Base-by-base conservation (phyloP, 2,797 vertebrate genomes). In the Luscinia megarhynchos region DNA sequence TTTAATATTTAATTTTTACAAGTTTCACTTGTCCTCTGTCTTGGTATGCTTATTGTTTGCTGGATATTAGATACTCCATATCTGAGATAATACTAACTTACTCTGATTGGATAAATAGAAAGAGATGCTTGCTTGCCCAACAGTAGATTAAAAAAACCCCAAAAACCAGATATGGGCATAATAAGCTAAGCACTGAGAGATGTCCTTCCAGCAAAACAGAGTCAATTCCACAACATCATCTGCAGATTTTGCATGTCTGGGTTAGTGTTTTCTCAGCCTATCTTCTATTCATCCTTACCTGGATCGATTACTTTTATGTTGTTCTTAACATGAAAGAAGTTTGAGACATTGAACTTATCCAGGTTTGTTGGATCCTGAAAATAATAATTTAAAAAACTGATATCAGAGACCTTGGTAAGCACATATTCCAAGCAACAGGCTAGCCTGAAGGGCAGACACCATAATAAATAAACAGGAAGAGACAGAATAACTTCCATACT, bases 261-360 rank as follows among this genome's bases (percentile, higher is more conserved):
- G 16, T 20, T 62, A 13, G 27, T 30, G 10, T 45, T 85, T 86
- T 75, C 62, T 69, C 54, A 89, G 36, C 24, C 34, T 59, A 54
- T 40, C n/a, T 74, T 70, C 30, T 74, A 29, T 41, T 81, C 27
- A 19, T 48, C 59, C 97, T 89, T 88, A 99, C 99, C 99, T 88
- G 99, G 99, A 96, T 99, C 99, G 63, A 98, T 92, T 50, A 99
- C 97, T 96, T 99, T 99, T 93, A 99, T 78, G 94, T 99, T 99
- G 97, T 99, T 99, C 94, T 99, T 99, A 11, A 99, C 98, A 7
- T 99, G 99, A 95, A 98, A 99, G 95, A 99, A 99, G 96, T 98
- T 97, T 6, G 99, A 98, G 41, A 99, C 98, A 4, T 99, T 99
- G 97, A 99, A 99, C 93, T 99, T 99, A 96, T 99, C 99, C 98